A percentile compares a stretch with the other conserved stretches of the same genome.
Conservation (phyloP, 1,140 invertebrate species). For the Monomorium pharaonis region DNA sequence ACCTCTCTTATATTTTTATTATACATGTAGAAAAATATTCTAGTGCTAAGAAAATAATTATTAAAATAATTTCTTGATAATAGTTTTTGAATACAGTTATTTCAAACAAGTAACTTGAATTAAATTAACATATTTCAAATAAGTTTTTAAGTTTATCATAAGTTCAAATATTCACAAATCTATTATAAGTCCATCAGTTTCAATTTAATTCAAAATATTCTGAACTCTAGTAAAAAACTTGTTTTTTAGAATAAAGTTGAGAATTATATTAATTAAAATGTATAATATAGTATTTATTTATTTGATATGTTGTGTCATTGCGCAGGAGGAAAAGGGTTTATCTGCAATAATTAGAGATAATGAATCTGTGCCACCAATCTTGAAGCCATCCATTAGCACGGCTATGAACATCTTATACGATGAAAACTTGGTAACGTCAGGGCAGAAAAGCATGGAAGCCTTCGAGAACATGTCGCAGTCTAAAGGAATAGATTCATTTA, state of each 20-base stretch:
- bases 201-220: too few relatives aligned
- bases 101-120: too few relatives aligned
- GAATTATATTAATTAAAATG: conserved; percentile 26
- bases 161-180: too few relatives aligned
- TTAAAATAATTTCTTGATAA: too few relatives aligned
- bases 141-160: too few relatives aligned
- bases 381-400: conserved; percentile 62
- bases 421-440: conserved; percentile 57
- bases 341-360: conserved; percentile 43
- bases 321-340: conserved; percentile 44
- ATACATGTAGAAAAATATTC: too few relatives aligned
- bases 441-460: conserved; percentile 81
- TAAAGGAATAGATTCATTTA: conserved; percentile 80
- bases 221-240: too few relatives aligned
- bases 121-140: too few relatives aligned
- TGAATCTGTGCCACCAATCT: conserved; percentile 72
- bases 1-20: neutral
- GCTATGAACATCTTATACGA: conserved; percentile 54
- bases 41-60: too few relatives aligned
- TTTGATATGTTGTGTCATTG: neutral
- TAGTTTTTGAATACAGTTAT: too few relatives aligned
- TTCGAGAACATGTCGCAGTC: conserved; percentile 80
- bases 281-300: neutral
- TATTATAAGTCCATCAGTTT: too few relatives aligned
- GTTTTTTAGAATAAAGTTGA: too few relatives aligned